Evolutionary conservation across 2,797 vertebrate species (phyloP).

Genomic region (Helicolenus hilgendorfi): DNA sequence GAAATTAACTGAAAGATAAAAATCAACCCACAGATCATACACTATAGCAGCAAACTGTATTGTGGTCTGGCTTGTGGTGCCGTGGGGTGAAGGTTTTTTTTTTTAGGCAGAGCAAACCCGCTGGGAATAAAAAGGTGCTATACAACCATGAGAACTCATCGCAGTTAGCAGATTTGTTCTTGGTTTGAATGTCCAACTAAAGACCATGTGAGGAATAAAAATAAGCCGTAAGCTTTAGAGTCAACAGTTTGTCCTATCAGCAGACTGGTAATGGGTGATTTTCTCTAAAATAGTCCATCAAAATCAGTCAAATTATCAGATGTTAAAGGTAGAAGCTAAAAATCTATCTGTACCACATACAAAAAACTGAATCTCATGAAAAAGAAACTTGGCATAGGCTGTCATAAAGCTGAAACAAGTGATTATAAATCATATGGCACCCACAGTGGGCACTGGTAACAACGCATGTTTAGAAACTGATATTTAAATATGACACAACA

Average conservation of each 20-base stretch:
- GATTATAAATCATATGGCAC: slow-evolving; percentile 76
- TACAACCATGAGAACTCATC: slow-evolving; percentile 59
- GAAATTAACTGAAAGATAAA: background rate
- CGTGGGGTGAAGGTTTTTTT: background rate
- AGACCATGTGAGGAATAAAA: slow-evolving; percentile 25
- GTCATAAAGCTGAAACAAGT: slow-evolving; percentile 74
- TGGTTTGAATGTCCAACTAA: slow-evolving; percentile 60
- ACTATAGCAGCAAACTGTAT: slow-evolving; percentile 85
- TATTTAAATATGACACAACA: slow-evolving; percentile 69
- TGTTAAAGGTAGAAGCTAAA: slow-evolving; percentile 57
- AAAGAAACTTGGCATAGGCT: slow-evolving; percentile 77
- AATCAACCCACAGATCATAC: slow-evolving; percentile 68
- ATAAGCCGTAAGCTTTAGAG: slow-evolving; percentile 10
- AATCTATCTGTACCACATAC: slow-evolving; percentile 68
- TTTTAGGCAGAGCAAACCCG: slow-evolving; percentile 48
- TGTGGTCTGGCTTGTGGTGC: slow-evolving; percentile 79
- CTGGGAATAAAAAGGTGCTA: slow-evolving; percentile 58
- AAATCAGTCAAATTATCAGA: slow-evolving; percentile 60
- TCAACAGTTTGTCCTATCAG: slow-evolving; percentile 43
- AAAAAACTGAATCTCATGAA: slow-evolving; percentile 47
- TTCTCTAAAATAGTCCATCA: slow-evolving; percentile 64
- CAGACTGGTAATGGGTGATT: slow-evolving; percentile 14
- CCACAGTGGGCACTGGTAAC: slow-evolving; percentile 67
- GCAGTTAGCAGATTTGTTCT: slow-evolving; percentile 83
- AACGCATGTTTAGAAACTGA: slow-evolving; percentile 43